A percentile compares a stretch with the other conserved stretches of the same genome.
Conservation (phyloP, 2,113 vertebrate genomes). For the Calyptommatus sinebrachiatus region DNA sequence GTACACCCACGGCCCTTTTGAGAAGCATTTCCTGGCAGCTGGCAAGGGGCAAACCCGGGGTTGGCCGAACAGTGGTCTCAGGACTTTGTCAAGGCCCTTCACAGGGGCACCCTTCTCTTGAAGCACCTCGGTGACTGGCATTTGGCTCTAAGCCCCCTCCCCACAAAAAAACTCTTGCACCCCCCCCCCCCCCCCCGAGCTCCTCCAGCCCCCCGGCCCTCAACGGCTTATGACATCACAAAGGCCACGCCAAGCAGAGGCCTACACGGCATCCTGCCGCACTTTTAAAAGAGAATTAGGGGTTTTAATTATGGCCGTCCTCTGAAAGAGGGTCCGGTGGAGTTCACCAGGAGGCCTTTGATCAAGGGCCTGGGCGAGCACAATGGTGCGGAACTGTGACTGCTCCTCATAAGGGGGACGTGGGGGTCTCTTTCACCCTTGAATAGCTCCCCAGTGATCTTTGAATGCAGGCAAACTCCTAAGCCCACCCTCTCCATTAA, state of each 20-base stretch:
- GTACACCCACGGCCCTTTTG: slow-evolving; percentile 54
- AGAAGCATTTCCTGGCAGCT: slow-evolving; percentile 84
- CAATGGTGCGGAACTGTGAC: slow-evolving; percentile 87
- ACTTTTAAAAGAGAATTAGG: slow-evolving; percentile 90
- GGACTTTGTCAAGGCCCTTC: slow-evolving; percentile 80
- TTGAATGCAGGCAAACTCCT: slow-evolving; percentile 85
- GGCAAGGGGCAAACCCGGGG: slow-evolving; percentile 81
- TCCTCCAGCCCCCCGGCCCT: slow-evolving; percentile 66
- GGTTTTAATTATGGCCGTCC: slow-evolving; percentile 87
- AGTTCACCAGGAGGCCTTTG: slow-evolving; percentile 79
- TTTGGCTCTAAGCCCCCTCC: slow-evolving; percentile 80
- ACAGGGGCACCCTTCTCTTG: slow-evolving; percentile 79
- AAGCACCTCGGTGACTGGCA: slow-evolving; percentile 84
- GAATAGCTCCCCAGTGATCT: slow-evolving; percentile 88
- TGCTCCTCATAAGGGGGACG: slow-evolving; percentile 75
- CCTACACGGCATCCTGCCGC: slow-evolving; percentile 87
- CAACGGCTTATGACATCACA: slow-evolving; percentile 87
- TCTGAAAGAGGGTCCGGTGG: slow-evolving; percentile 83
- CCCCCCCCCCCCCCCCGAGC: not conserved
- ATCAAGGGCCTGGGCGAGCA: slow-evolving; percentile 82
- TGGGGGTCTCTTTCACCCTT: slow-evolving; percentile 66
- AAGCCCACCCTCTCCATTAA: slow-evolving; percentile 84
- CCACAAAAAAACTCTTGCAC: slow-evolving; percentile 32
- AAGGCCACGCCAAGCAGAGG: slow-evolving; percentile 87
- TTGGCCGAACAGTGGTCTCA: slow-evolving; percentile 76